Percentiles rank a stretch among this genome's conserved stretches.
Evolutionary conservation across 2,113 vertebrate genomes (phyloP).

Genomic region (Poeciliopsis turrubarensis): DNA sequence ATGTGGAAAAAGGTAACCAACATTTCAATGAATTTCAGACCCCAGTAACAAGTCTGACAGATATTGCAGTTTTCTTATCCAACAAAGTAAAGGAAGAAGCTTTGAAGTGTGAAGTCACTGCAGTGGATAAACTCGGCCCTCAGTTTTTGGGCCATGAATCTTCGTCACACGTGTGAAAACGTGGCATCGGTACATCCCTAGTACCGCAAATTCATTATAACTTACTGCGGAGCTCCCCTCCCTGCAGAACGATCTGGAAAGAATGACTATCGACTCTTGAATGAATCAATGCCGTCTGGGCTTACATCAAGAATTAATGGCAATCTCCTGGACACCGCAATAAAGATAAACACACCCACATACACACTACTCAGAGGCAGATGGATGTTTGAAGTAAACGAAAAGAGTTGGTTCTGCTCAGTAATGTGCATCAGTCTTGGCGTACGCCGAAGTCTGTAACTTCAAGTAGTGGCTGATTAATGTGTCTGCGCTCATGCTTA

Average conservation of each 20-base stretch:
- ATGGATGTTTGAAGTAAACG: constrained; percentile 50
- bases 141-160: constrained; percentile 27
- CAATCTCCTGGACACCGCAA: constrained; percentile 41
- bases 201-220: constrained; percentile 47
- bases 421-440: constrained; percentile 44
- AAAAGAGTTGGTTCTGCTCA: constrained; percentile 63
- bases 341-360: constrained; percentile 54
- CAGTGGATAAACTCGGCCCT: constrained; percentile 36
- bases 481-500: constrained; percentile 30
- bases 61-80: constrained; percentile 29
- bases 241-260: constrained; percentile 59
- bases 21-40: constrained; percentile 16
- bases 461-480: constrained; percentile 57
- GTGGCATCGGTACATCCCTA: constrained; percentile 60
- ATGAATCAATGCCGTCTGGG: constrained; percentile 71
- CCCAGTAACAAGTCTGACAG: constrained; percentile 35
- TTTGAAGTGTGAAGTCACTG: constrained; percentile 34
- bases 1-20: constrained; percentile 27
- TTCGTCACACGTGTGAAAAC: constrained; percentile 40
- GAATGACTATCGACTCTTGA: constrained; percentile 69
- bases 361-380: constrained; percentile 44
- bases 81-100: constrained; percentile 34
- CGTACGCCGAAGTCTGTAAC: constrained; percentile 24
- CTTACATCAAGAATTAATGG: constrained; percentile 68
- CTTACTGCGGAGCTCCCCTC: constrained; percentile 49